Percentiles rank a stretch among this genome's conserved stretches.
Conservation (phyloP, 2,888 invertebrate genomes). For the Acrobasis suavella region DNA sequence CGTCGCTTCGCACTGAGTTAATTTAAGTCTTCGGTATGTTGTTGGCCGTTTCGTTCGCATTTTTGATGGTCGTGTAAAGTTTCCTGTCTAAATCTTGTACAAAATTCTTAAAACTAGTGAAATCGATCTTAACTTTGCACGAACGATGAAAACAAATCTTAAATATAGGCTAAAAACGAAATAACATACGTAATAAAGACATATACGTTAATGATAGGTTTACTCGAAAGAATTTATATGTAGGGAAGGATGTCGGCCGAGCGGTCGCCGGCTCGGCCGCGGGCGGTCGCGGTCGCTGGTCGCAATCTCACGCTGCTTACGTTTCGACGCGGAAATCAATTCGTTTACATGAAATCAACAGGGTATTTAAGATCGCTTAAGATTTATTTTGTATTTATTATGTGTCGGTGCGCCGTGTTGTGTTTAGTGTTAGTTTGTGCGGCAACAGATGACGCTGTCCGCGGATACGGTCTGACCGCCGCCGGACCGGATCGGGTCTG, state of each 20-base stretch:
- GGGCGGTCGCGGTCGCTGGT: not conserved
- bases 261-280: constrained; percentile 38
- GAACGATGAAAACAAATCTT: constrained; percentile 57
- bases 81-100: constrained; percentile 53
- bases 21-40: constrained; percentile 42
- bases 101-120: constrained; percentile 60
- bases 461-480: too few species aligned
- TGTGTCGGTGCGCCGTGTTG: constrained; percentile 51
- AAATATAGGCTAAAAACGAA: constrained; percentile 73
- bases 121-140: constrained; percentile 67
- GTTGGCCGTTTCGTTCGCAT: constrained; percentile 41
- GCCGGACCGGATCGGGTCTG: too few species aligned
- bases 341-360: constrained; percentile 77
- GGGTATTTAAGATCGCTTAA: constrained; percentile 82
- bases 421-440: constrained; percentile 57
- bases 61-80: constrained; percentile 22
- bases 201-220: constrained; percentile 80
- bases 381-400: constrained; percentile 79
- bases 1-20: constrained; percentile 30
- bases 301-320: constrained; percentile 26
- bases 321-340: constrained; percentile 54
- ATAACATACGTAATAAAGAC: constrained; percentile 83
- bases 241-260: constrained; percentile 33
- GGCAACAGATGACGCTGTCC: constrained; percentile 24
- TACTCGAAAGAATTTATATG: constrained; percentile 76